A percentile compares a stretch with the other conserved stretches of the same genome.
Conservation (phyloP, 2,797 vertebrate species). For the Avahi laniger region DNA sequence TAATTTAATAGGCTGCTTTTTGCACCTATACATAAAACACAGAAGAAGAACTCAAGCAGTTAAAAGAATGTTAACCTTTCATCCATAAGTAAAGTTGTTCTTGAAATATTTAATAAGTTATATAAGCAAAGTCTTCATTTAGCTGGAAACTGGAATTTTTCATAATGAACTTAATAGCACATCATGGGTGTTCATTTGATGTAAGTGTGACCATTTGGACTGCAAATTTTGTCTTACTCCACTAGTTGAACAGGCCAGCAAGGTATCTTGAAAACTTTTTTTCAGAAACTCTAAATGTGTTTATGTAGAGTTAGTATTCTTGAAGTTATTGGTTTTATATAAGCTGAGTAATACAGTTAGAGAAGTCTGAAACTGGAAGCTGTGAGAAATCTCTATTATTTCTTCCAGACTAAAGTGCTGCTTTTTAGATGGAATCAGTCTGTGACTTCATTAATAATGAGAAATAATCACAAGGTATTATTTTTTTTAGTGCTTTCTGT, state of each 20-base stretch:
- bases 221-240: not conserved
- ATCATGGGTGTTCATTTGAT: not conserved
- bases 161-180: not conserved
- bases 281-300: not conserved
- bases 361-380: not conserved
- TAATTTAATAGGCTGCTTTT: not conserved
- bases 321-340: not conserved
- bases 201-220: not conserved
- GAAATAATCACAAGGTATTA: not conserved
- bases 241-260: not conserved
- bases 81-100: not conserved
- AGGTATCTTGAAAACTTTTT: not conserved
- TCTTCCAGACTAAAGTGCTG: not conserved
- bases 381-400: not conserved
- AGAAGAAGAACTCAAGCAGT: conserved; percentile 8
- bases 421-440: not conserved
- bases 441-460: not conserved
- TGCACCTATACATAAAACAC: not conserved
- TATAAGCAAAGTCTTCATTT: not conserved
- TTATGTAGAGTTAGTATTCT: not conserved
- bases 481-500: not conserved
- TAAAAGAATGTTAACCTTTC: conserved; percentile 22
- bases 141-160: not conserved
- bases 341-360: not conserved
- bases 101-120: conserved; percentile 1